Percentiles rank a stretch among this genome's conserved stretches.
phyloP scores from a whole-genome alignment of 2,113 vertebrate genomes.

The Melanotaenia duboulayi region DNA sequence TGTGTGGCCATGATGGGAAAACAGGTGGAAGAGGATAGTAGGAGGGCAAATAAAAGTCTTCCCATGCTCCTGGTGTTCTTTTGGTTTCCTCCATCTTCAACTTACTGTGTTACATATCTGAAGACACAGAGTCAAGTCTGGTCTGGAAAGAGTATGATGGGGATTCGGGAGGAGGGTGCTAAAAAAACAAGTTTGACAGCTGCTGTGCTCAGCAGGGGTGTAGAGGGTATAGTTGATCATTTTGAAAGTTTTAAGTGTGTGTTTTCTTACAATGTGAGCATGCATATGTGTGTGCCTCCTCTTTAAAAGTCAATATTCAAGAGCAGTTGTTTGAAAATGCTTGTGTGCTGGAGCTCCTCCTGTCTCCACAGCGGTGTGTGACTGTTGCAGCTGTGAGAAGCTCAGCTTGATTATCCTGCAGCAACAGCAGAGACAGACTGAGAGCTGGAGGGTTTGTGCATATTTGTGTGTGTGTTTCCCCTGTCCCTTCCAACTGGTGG shows the following conservation, averaged over 20 bases:
- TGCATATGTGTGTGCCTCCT: conserved; percentile 9
- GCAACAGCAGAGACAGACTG: conserved; percentile 34
- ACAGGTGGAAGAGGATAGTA: conserved; percentile 27
- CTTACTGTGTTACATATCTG: conserved; percentile 46
- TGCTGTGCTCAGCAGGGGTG: conserved; percentile 37
- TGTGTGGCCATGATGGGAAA: conserved; percentile 21
- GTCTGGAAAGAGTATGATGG: conserved; percentile 22
- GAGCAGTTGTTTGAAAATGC: conserved; percentile 19
- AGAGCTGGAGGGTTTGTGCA: conserved; percentile 23
- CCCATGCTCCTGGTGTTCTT: conserved; percentile 41
- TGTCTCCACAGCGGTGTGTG: conserved; percentile 58
- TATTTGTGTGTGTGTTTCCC: conserved; percentile 22
- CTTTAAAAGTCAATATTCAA: conserved; percentile 23
- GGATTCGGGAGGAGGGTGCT: conserved; percentile 35
- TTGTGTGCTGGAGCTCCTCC: conserved; percentile 42
- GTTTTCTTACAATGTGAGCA: not conserved
- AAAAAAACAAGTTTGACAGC: conserved; percentile 48
- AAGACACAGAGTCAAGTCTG: conserved; percentile 48
- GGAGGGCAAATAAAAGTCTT: conserved; percentile 36
- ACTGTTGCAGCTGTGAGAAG: conserved; percentile 60
- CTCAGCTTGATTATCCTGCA: conserved; percentile 45
- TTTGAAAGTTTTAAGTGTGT: not conserved
- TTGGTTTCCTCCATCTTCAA: conserved; percentile 47
- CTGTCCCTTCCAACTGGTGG: conserved; percentile 39
- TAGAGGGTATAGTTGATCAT: conserved; percentile 17